A percentile compares a stretch with the other conserved stretches of the same genome.
phyloP scores from a whole-genome alignment of 2,113 vertebrate species.

The Pyrgilauda ruficollis region DNA sequence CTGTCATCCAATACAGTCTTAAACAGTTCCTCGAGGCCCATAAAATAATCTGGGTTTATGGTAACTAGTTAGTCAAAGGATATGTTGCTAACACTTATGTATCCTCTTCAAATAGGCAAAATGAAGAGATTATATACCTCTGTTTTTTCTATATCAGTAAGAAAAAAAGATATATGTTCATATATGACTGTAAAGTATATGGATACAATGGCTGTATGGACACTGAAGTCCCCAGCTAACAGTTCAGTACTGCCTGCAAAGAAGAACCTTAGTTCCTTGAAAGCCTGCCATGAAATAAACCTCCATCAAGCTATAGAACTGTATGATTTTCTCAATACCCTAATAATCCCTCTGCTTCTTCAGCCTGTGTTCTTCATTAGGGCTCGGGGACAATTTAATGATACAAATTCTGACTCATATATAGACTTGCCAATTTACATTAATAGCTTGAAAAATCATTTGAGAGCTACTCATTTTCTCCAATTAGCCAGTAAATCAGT shows the following conservation, averaged over 20 bases:
- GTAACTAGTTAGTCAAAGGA: background rate
- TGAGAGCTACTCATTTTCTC: conserved; percentile 54
- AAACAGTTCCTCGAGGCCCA: background rate
- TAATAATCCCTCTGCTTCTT: background rate
- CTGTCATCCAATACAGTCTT: background rate
- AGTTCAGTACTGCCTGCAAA: background rate
- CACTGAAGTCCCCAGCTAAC: background rate
- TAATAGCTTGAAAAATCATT: conserved; percentile 50
- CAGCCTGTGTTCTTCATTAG: background rate
- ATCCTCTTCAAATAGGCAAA: background rate
- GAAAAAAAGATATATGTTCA: no score
- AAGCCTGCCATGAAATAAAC: background rate
- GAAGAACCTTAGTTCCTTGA: background rate
- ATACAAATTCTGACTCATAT: conserved; percentile 28
- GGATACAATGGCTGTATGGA: background rate
- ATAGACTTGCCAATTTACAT: conserved; percentile 47
- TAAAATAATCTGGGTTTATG: background rate
- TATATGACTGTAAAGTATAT: no score
- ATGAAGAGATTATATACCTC: background rate
- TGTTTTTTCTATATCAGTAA: background rate
- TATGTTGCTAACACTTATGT: background rate
- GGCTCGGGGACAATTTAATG: background rate
- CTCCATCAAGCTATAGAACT: background rate
- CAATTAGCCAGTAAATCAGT: conserved; percentile 50
- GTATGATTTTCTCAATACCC: background rate